phyloP scores from a whole-genome alignment of 2,888 invertebrate species.

The Acleris literana region DNA sequence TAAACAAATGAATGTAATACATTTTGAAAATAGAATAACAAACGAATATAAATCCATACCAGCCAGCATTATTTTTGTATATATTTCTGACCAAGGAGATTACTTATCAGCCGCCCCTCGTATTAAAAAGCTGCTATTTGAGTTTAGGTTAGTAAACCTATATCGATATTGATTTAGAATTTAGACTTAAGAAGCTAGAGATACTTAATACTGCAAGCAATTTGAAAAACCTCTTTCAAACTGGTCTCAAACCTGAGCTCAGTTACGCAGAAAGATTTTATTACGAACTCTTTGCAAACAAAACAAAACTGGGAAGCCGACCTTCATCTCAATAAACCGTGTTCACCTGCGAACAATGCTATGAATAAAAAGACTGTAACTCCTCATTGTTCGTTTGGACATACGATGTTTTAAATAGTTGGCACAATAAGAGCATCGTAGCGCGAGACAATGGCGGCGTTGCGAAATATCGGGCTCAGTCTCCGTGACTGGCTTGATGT shows the following conservation, averaged over 20 bases:
- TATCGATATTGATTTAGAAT: too few relatives aligned
- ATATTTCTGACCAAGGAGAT: too few relatives aligned
- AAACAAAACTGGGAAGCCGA: conserved; percentile 35
- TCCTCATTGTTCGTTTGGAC: not conserved
- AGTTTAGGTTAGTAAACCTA: too few relatives aligned
- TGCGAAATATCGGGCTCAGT: conserved; percentile 38
- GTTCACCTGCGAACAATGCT: conserved; percentile 38
- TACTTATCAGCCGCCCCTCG: too few relatives aligned
- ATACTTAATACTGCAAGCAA: conserved; percentile 6
- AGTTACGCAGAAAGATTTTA: conserved; percentile 28
- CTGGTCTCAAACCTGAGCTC: conserved; percentile 23
- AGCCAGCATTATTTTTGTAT: too few relatives aligned
- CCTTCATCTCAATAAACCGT: conserved; percentile 38
- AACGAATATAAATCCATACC: too few relatives aligned
- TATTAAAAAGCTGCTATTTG: too few relatives aligned
- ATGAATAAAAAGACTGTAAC: conserved; percentile 14
- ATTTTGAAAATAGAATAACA: too few relatives aligned
- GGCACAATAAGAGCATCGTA: conserved; percentile 35
- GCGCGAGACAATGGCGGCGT: conserved; percentile 36
- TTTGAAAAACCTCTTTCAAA: conserved; percentile 16
- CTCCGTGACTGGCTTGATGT: conserved; percentile 31
- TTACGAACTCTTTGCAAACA: conserved; percentile 25
- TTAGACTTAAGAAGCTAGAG: not conserved
- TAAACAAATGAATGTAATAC: too few relatives aligned
- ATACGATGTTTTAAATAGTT: conserved; percentile 12